Base-by-base conservation (phyloP, 1,140 invertebrate species). In the Chelonus insularis region DNA sequence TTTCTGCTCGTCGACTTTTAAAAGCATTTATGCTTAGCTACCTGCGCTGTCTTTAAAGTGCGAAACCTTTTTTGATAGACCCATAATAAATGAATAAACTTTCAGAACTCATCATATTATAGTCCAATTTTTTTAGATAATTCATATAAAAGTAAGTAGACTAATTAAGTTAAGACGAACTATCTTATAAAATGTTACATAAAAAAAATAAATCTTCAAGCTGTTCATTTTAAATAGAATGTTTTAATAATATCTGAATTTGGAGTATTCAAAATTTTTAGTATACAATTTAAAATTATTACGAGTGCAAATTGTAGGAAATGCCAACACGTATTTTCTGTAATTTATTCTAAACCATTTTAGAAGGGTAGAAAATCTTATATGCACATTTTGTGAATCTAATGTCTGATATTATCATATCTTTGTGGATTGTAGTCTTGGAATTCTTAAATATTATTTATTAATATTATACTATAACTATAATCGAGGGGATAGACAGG, bases 331-430 rank as follows among this genome's bases (percentile, higher is more conserved):
- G 37, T 39, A 39, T 9, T 4, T 39, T 14, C n/a, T 39, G n/a
- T 39, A 39, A 39, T 39, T 39, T 39, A 12, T 11, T 39, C 37
- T 5, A 39, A 14, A 9, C 37, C 7, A 12, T 11, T 12, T 39
- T 39, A 12, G 14, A 39, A 11, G n/a, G n/a, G n/a, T 12, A 14
- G 14, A 39, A 39, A 39, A 12, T 18, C 51, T 2, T 36, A 54
- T 54, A 0, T 14, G 21, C 8, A 37, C 21, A 39, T 56, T 41
- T n/a, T n/a, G n/a, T 6, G 4, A 6, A 7, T 41, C 9, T 56
- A 12, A 56, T 56, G 23, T 56, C 36, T 56, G 23, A 56, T 56
- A 41, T 41, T 41, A 41, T 41, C 21, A 56, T 56, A 8, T 21
- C 34, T 32, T 5, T 20, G 41, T 23, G 25, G n/a, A 41, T 16